phyloP scores from a whole-genome alignment of 2,888 invertebrate species.

The Idaea dimidiata region DNA sequence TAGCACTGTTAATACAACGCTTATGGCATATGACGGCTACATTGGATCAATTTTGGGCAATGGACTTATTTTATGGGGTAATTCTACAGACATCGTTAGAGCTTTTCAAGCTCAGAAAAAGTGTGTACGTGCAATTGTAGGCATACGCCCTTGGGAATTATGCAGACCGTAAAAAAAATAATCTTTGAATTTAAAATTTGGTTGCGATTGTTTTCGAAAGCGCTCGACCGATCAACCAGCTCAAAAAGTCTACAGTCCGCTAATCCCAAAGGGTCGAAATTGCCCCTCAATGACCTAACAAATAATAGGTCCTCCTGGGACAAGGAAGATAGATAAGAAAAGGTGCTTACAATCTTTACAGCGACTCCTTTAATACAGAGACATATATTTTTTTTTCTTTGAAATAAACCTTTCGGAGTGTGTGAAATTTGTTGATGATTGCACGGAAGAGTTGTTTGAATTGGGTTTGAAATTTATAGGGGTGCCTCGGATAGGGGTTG shows the following conservation, averaged over 20 bases:
- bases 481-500: not conserved
- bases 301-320: slow-evolving; percentile 40
- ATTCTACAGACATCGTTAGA: too few relatives aligned
- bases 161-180: too few relatives aligned
- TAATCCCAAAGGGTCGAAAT: slow-evolving; percentile 28
- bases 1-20: too few relatives aligned
- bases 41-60: too few relatives aligned
- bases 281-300: slow-evolving; percentile 34
- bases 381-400: not conserved
- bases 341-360: slow-evolving; percentile 23
- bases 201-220: too few relatives aligned
- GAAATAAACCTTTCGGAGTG: not conserved
- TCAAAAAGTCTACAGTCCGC: slow-evolving; percentile 1
- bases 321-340: slow-evolving; percentile 33
- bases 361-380: not conserved
- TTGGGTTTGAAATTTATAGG: not conserved
- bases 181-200: too few relatives aligned
- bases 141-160: too few relatives aligned
- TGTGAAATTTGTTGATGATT: not conserved
- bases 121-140: too few relatives aligned
- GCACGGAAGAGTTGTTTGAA: not conserved
- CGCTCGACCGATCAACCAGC: not conserved
- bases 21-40: too few relatives aligned
- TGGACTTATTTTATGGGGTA: too few relatives aligned
- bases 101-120: too few relatives aligned